Evolutionary conservation across 2,888 invertebrate genomes (phyloP).

Genomic region (Agriopis aurantiaria): DNA sequence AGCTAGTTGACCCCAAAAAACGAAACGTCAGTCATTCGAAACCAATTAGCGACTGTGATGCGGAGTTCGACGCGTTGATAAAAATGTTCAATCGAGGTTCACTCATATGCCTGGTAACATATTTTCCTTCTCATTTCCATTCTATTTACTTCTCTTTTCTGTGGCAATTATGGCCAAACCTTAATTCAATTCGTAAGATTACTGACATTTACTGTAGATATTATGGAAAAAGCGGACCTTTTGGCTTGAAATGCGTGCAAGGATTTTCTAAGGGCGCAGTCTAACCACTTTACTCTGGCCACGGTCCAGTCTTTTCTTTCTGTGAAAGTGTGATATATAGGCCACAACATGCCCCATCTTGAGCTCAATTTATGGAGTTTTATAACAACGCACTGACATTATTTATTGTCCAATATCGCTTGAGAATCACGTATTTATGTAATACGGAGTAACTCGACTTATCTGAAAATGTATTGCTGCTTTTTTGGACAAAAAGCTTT

Average conservation of each 20-base stretch:
- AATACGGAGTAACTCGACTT: slow-evolving; percentile 12
- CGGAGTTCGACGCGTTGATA: too few relatives aligned
- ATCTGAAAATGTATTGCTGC: slow-evolving; percentile 20
- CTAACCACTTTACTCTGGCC: slow-evolving; percentile 7
- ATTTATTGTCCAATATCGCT: slow-evolving; percentile 44
- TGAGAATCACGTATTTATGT: slow-evolving; percentile 27
- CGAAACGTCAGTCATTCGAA: too few relatives aligned
- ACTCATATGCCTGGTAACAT: too few relatives aligned
- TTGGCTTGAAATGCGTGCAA: not conserved
- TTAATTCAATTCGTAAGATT: too few relatives aligned
- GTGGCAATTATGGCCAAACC: too few relatives aligned
- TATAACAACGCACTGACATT: slow-evolving; percentile 39
- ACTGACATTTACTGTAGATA: not conserved
- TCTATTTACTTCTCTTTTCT: too few relatives aligned
- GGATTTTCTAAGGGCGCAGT: not conserved
- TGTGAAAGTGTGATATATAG: slow-evolving; percentile 31
- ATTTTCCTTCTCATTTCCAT: too few relatives aligned
- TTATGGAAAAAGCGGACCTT: not conserved
- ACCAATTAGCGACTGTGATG: too few relatives aligned
- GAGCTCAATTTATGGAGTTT: slow-evolving; percentile 41
- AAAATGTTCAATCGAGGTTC: too few relatives aligned
- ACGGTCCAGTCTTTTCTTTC: slow-evolving; percentile 13
- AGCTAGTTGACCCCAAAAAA: too few relatives aligned
- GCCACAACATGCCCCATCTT: slow-evolving; percentile 24
- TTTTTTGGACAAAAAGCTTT: slow-evolving; percentile 11